A percentile compares a stretch with the other conserved stretches of the same genome.
Conservation (phyloP, 2,888 invertebrate species). For the Embidobia sp. region DNA sequence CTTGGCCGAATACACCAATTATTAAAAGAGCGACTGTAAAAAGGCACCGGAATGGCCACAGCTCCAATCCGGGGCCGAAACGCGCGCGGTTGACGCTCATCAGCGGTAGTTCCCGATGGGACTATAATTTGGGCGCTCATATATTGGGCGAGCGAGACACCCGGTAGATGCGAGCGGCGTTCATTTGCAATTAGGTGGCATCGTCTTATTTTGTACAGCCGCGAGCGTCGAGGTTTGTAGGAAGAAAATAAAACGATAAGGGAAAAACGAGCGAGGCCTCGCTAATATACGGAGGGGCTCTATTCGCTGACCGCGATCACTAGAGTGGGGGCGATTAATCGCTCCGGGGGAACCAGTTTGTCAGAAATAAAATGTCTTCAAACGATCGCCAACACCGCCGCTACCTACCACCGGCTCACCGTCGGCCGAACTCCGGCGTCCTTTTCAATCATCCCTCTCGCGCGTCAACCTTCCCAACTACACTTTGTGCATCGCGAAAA, state of each 20-base stretch:
- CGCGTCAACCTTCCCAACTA: not conserved
- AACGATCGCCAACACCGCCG: slow-evolving; percentile 57
- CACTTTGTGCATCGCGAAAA: too few relatives aligned
- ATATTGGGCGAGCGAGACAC: slow-evolving; percentile 57
- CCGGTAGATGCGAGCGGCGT: slow-evolving; percentile 65
- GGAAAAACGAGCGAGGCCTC: slow-evolving; percentile 64
- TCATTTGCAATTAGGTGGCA: slow-evolving; percentile 66
- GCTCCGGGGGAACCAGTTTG: slow-evolving; percentile 67
- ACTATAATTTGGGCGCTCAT: slow-evolving; percentile 47
- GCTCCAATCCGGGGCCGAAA: slow-evolving; percentile 12
- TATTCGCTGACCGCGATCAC: slow-evolving; percentile 64
- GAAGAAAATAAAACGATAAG: slow-evolving; percentile 66
- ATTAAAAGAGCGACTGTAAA: slow-evolving; percentile 1
- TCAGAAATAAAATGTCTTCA: slow-evolving; percentile 68
- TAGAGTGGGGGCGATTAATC: slow-evolving; percentile 67
- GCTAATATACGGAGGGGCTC: slow-evolving; percentile 61
- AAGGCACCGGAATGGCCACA: slow-evolving; percentile 13
- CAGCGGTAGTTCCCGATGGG: slow-evolving; percentile 31
- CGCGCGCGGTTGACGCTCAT: slow-evolving; percentile 39
- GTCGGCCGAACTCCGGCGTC: slow-evolving; percentile 34
- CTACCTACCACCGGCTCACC: slow-evolving; percentile 53
- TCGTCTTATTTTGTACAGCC: slow-evolving; percentile 63
- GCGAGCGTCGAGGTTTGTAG: slow-evolving; percentile 64
- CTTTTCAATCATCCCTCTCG: too few relatives aligned
- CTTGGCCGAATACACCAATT: slow-evolving; percentile 19